These are phyloP conservation scores for Dromococcyx pavoninus DNA, from an alignment of 2,797 vertebrate species.

Conservation along the genomic window DNA sequence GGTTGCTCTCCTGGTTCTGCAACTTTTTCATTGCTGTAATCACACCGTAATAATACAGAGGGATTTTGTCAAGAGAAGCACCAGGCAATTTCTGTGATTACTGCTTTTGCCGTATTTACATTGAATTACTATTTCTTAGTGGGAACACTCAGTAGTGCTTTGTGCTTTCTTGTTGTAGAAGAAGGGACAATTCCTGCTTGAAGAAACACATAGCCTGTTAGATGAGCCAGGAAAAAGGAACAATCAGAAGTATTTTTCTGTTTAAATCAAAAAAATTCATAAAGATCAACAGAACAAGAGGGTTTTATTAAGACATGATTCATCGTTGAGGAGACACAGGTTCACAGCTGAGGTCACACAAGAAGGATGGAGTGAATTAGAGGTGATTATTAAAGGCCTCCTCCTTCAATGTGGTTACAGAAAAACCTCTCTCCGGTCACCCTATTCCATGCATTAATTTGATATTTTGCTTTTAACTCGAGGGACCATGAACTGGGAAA, in stretches of 20 bases:
- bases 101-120: not conserved
- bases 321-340: not conserved
- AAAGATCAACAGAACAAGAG: not conserved
- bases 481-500: not conserved
- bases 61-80: not conserved
- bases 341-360: not conserved
- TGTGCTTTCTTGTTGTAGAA: not conserved
- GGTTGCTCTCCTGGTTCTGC: not conserved
- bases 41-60: not conserved
- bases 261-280: not conserved
- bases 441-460: not conserved
- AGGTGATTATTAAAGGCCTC: not conserved
- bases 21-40: not conserved
- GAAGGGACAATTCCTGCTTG: not conserved
- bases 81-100: not conserved
- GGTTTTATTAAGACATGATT: not conserved
- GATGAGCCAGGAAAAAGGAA: not conserved
- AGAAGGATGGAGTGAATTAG: not conserved
- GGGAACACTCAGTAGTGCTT: not conserved
- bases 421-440: not conserved
- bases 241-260: not conserved
- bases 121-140: not conserved
- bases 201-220: not conserved
- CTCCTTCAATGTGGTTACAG: not conserved
- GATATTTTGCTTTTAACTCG: not conserved